Conservation (phyloP, 2,797 vertebrate species). For the Poeciliopsis presidionis region DNA sequence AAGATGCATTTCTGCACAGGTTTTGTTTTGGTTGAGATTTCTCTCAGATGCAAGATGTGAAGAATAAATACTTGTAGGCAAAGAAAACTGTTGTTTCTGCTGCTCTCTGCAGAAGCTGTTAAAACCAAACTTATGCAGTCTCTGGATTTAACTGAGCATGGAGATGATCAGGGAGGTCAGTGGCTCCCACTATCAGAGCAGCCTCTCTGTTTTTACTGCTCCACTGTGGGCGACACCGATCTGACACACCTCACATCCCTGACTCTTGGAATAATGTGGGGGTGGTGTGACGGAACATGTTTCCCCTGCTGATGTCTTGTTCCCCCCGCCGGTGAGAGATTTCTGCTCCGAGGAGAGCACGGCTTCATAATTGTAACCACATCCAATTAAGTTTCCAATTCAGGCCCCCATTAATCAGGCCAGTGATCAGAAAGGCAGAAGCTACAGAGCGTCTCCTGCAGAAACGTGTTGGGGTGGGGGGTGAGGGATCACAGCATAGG, state of each 20-base stretch:
- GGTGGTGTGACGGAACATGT: slow-evolving; percentile 60
- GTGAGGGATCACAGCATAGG: slow-evolving; percentile 15
- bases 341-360: slow-evolving; percentile 45
- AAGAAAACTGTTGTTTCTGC: background rate
- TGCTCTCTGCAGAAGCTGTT: slow-evolving; percentile 23
- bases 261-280: slow-evolving; percentile 44
- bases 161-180: slow-evolving; percentile 44
- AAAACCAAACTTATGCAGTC: background rate
- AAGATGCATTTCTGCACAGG: slow-evolving; percentile 1
- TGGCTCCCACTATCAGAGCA: slow-evolving; percentile 29
- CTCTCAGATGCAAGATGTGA: slow-evolving; percentile 2
- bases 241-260: slow-evolving; percentile 63
- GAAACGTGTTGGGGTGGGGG: slow-evolving; percentile 33
- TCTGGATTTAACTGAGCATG: slow-evolving; percentile 25
- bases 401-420: slow-evolving; percentile 72
- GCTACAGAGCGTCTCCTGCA: slow-evolving; percentile 49
- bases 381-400: slow-evolving; percentile 79
- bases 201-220: slow-evolving; percentile 40
- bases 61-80: slow-evolving; percentile 1
- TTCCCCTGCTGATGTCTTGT: slow-evolving; percentile 54
- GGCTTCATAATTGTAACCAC: slow-evolving; percentile 73
- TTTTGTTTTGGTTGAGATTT: background rate
- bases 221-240: slow-evolving; percentile 46
- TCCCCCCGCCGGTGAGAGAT: slow-evolving; percentile 39
- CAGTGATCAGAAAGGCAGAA: slow-evolving; percentile 68